phyloP scores from a whole-genome alignment of 2,113 vertebrate species.

The Megaleporinus macrocephalus region DNA sequence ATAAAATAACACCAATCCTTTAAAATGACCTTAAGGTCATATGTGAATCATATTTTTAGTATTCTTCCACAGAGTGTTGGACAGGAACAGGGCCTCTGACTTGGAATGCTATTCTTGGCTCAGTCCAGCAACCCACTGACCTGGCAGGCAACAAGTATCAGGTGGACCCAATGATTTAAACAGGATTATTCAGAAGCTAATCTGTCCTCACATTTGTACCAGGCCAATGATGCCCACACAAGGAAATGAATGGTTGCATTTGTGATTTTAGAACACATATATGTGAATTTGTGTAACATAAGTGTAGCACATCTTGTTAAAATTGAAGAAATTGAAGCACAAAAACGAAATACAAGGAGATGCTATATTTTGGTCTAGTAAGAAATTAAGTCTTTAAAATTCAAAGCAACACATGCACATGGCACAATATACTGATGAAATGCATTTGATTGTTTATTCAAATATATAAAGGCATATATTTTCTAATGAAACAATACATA shows the following conservation, averaged over 20 bases:
- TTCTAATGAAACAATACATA: too few species aligned
- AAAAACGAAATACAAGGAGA: too few species aligned
- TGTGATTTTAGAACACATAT: background rate
- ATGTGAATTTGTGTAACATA: too few species aligned
- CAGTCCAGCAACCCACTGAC: conserved; percentile 21
- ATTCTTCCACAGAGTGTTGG: background rate
- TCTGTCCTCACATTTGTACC: conserved; percentile 28
- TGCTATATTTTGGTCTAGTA: too few species aligned
- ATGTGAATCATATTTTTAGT: background rate
- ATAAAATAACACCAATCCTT: background rate
- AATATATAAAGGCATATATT: too few species aligned
- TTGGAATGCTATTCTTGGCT: conserved; percentile 12
- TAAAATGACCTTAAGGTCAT: background rate
- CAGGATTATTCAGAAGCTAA: conserved; percentile 31
- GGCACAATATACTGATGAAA: too few species aligned
- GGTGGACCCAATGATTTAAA: conserved; percentile 44
- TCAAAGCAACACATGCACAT: too few species aligned
- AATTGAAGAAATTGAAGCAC: too few species aligned
- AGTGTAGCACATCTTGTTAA: too few species aligned
- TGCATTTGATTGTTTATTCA: too few species aligned
- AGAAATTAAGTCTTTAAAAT: too few species aligned
- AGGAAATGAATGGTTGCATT: background rate
- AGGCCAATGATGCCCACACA: conserved; percentile 9
- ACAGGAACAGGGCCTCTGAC: background rate
- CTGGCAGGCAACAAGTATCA: conserved; percentile 36